Percentiles rank a stretch among this genome's conserved stretches.
Evolutionary conservation across 2,888 invertebrate genomes (phyloP).

Genomic region (Hypercompe scribonia): DNA sequence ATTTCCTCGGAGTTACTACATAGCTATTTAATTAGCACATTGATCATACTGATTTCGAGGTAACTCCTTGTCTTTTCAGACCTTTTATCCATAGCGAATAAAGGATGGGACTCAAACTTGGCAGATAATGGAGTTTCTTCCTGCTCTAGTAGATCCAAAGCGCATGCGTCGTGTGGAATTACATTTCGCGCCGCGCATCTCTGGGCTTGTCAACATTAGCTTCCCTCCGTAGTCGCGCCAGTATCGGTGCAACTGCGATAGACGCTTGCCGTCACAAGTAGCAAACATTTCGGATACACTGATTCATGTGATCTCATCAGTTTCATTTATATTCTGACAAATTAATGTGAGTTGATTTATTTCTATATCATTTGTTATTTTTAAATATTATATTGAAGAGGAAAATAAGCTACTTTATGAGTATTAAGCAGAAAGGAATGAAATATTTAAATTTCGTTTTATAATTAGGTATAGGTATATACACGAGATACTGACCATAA

Average conservation of each 20-base stretch:
- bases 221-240: conserved; percentile 57
- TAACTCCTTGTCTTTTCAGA: not conserved
- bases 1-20: not conserved
- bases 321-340: conserved; percentile 59
- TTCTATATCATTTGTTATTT: conserved; percentile 36
- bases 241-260: conserved; percentile 70
- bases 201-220: conserved; percentile 64
- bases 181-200: conserved; percentile 44
- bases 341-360: conserved; percentile 64
- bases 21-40: not conserved
- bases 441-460: not conserved
- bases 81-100: conserved; percentile 12
- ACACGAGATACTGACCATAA: not conserved
- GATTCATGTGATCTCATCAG: conserved; percentile 71
- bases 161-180: conserved; percentile 48
- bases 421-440: not conserved
- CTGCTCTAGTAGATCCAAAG: conserved; percentile 12
- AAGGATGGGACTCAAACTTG: conserved; percentile 2
- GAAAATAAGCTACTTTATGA: not conserved
- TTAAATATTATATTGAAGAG: too few species aligned
- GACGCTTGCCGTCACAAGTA: conserved; percentile 60
- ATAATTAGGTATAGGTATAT: not conserved
- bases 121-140: not conserved
- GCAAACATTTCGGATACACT: conserved; percentile 48
- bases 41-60: not conserved